A percentile compares a stretch with the other conserved stretches of the same genome.
These are phyloP conservation scores for Hetaerina americana DNA, from an alignment of 1,140 invertebrate species.

Conservation along the genomic window DNA sequence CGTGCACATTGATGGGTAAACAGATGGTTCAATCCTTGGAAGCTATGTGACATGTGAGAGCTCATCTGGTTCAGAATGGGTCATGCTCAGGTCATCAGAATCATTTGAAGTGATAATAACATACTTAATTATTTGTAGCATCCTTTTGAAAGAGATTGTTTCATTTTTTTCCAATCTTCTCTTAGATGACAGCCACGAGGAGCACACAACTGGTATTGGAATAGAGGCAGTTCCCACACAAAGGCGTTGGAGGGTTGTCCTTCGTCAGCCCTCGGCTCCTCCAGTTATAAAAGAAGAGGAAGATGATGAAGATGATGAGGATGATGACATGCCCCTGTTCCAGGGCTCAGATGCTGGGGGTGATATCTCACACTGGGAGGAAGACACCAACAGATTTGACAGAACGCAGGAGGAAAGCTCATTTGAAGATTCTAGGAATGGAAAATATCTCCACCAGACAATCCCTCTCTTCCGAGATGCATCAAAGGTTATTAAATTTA, in stretches of 20 bases:
- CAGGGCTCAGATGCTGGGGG: not conserved
- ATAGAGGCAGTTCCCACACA: not conserved
- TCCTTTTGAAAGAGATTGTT: too few species aligned
- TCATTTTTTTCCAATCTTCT: too few species aligned
- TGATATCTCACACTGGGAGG: not conserved
- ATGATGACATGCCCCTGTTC: not conserved
- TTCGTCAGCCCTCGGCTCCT: not conserved
- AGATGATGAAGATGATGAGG: not conserved
- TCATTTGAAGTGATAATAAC: too few species aligned
- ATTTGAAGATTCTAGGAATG: not conserved
- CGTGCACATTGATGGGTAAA: too few species aligned
- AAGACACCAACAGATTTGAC: not conserved
- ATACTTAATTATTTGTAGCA: too few species aligned
- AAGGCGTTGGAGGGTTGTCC: not conserved
- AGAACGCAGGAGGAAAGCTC: not conserved
- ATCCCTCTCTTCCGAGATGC: not conserved
- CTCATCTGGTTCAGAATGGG: too few species aligned
- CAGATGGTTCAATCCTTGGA: too few species aligned
- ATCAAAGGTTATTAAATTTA: too few species aligned
- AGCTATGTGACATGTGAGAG: too few species aligned
- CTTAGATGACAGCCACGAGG: not conserved
- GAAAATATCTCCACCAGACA: not conserved
- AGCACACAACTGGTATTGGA: not conserved
- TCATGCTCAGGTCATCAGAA: too few species aligned
- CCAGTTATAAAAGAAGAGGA: not conserved